These are phyloP conservation scores for Upupa epops DNA, from an alignment of 2,113 vertebrate genomes.

Conservation along the genomic window DNA sequence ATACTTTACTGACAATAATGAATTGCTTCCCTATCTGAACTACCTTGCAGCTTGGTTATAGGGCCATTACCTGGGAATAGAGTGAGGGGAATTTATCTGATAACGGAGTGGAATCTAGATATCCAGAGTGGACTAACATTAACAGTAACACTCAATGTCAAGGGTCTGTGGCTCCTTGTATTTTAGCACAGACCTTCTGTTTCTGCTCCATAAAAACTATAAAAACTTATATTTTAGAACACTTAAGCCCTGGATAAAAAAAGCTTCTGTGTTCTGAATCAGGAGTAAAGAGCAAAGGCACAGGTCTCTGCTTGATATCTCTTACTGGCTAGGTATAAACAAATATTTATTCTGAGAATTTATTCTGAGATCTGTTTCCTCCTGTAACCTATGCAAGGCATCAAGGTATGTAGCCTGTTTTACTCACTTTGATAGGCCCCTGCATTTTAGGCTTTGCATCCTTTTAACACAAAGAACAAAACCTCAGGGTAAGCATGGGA, in stretches of 20 bases:
- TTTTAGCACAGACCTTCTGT: background rate
- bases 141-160: background rate
- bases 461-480: background rate
- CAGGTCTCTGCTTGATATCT: background rate
- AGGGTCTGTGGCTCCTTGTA: background rate
- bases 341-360: background rate
- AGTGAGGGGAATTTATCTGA: background rate
- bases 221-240: no score
- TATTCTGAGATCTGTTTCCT: no score
- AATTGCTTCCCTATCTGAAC: background rate
- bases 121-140: background rate
- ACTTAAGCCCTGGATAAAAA: background rate
- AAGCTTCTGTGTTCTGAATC: background rate
- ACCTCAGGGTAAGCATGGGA: background rate
- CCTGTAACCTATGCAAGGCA: background rate
- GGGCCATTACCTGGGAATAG: background rate
- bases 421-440: background rate
- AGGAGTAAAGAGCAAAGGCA: background rate
- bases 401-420: background rate
- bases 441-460: background rate
- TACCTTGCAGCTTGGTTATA: background rate
- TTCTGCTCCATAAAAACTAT: background rate
- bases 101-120: background rate
- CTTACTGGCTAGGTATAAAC: background rate
- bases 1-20: background rate